phyloP scores from a whole-genome alignment of 2,888 invertebrate species.

The Pheosia tremula region DNA sequence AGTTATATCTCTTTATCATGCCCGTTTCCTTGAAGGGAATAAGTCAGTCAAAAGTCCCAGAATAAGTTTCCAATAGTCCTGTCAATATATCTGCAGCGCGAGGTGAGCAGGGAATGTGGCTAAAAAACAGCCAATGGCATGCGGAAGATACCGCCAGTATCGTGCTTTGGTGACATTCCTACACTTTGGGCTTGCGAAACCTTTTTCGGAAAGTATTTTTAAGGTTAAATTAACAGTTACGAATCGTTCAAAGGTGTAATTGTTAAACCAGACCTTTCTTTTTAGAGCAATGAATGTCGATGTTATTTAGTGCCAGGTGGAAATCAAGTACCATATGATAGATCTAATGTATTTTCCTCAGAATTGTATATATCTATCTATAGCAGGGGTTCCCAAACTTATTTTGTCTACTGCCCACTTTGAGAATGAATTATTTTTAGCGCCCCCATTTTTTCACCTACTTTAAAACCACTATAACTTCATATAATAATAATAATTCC shows the following conservation, averaged over 20 bases:
- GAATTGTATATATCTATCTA: too few species aligned
- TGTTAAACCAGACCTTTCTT: not conserved
- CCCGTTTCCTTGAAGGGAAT: not conserved
- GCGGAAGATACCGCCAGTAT: not conserved
- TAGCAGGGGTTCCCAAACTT: too few species aligned
- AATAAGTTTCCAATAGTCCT: conserved; percentile 10
- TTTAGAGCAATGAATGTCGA: not conserved
- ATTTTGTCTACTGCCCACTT: too few species aligned
- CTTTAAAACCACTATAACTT: too few species aligned
- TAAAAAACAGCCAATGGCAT: conserved; percentile 21
- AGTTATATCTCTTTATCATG: too few species aligned
- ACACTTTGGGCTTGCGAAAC: not conserved
- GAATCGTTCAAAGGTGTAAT: not conserved
- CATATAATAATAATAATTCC: too few species aligned
- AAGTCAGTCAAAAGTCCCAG: conserved; percentile 6
- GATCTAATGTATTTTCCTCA: too few species aligned
- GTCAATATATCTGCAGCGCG: conserved; percentile 14
- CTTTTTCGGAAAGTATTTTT: not conserved
- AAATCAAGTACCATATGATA: too few species aligned
- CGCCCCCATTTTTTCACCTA: too few species aligned
- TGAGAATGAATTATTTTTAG: too few species aligned
- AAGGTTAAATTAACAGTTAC: not conserved
- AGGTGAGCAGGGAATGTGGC: conserved; percentile 31
- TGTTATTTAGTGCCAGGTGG: too few species aligned
- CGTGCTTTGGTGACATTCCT: not conserved